Evolutionary conservation across 2,888 invertebrate genomes (phyloP).

Genomic region (Chesias legatella): DNA sequence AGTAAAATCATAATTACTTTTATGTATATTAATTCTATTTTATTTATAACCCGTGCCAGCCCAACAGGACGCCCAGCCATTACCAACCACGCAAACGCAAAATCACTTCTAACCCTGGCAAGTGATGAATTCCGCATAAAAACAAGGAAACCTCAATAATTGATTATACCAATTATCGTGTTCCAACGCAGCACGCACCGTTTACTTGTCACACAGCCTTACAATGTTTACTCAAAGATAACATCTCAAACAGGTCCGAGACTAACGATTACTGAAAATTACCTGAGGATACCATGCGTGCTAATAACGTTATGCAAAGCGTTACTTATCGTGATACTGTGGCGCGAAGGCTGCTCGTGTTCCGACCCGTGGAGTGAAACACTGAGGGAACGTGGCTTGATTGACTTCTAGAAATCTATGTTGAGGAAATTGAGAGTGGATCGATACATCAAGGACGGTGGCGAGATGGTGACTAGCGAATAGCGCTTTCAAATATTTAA

Average conservation of each 20-base stretch:
- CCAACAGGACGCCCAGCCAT: too few relatives aligned
- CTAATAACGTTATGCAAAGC: background rate
- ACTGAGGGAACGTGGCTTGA: constrained; percentile 17
- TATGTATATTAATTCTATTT: too few relatives aligned
- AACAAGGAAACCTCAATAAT: background rate
- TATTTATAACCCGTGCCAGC: too few relatives aligned
- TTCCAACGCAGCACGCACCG: constrained; percentile 11
- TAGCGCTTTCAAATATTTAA: constrained; percentile 8
- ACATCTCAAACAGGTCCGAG: too few relatives aligned
- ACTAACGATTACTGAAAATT: constrained; percentile 6
- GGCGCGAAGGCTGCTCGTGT: constrained; percentile 1
- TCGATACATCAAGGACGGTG: constrained; percentile 24
- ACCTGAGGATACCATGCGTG: too few relatives aligned
- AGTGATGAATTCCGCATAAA: constrained; percentile 1
- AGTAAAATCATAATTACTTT: too few relatives aligned
- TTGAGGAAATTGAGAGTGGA: constrained; percentile 21
- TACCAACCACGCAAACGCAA: too few relatives aligned
- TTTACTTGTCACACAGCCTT: constrained; percentile 8
- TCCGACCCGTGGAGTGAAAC: constrained; percentile 7
- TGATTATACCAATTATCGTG: constrained; percentile 6
- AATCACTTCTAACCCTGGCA: too few relatives aligned
- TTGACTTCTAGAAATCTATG: constrained; percentile 24
- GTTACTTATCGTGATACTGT: background rate
- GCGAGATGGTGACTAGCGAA: constrained; percentile 5
- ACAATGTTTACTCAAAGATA: constrained; percentile 7